These are phyloP conservation scores for Typhlomys cinereus DNA, from an alignment of 2,113 vertebrate genomes.

Conservation along the genomic window DNA sequence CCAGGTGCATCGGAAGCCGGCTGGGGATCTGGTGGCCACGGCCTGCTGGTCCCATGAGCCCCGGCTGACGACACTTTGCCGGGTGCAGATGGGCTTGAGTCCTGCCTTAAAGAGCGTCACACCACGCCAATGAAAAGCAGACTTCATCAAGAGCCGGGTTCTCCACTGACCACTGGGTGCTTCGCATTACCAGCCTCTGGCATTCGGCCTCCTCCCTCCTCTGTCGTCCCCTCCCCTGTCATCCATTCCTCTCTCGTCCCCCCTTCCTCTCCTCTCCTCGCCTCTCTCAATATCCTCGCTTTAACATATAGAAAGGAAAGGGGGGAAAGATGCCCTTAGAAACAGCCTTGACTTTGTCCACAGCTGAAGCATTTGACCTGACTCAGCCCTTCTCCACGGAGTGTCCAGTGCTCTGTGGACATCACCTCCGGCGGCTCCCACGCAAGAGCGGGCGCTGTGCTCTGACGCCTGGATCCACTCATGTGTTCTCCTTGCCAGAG, in stretches of 20 bases:
- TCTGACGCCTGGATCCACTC: constrained; percentile 41
- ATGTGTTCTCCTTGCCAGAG: constrained; percentile 68
- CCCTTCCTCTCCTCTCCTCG: not conserved
- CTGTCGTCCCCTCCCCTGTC: not conserved
- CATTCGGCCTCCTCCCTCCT: constrained; percentile 24
- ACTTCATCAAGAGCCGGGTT: constrained; percentile 10
- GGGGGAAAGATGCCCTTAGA: not conserved
- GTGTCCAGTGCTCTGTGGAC: constrained; percentile 61
- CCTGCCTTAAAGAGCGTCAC: not conserved
- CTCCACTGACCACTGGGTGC: constrained; percentile 33
- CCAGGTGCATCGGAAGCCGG: not conserved
- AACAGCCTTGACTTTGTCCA: constrained; percentile 65
- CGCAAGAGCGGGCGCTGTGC: not conserved
- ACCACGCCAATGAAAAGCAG: not conserved
- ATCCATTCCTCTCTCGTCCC: not conserved
- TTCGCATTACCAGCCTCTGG: constrained; percentile 50
- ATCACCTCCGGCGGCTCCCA: constrained; percentile 61
- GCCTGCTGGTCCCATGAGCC: not conserved
- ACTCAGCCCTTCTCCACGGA: constrained; percentile 42
- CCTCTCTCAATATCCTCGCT: constrained; percentile 43
- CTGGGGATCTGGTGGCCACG: not conserved
- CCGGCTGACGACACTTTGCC: not conserved
- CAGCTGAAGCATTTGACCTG: constrained; percentile 66
- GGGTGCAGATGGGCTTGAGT: not conserved
- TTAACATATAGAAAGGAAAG: constrained; percentile 57